A percentile compares a stretch with the other conserved stretches of the same genome.
Conservation (phyloP, 2,113 vertebrate genomes). For the Pseudolaguvia tuberculata region DNA sequence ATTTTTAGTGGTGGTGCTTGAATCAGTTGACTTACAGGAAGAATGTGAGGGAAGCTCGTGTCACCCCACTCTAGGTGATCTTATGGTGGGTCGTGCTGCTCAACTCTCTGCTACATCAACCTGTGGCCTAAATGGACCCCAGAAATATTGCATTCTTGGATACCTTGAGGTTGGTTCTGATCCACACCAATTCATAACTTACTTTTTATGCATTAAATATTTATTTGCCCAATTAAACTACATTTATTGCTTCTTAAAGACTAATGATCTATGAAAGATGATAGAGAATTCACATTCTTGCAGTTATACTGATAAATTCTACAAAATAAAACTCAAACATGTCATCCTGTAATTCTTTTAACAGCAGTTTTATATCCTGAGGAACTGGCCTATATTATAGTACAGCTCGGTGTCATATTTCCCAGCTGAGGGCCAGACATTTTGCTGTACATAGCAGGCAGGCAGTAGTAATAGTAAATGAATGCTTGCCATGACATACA, state of each 20-base stretch:
- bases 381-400: not conserved
- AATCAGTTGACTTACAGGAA: conserved; percentile 57
- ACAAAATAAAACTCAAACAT: not conserved
- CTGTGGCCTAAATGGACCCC: conserved; percentile 70
- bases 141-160: conserved; percentile 84
- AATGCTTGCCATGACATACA: conserved; percentile 12
- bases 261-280: not conserved
- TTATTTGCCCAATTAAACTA: not conserved
- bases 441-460: not conserved
- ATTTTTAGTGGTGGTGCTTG: conserved; percentile 60
- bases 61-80: conserved; percentile 69
- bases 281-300: not conserved
- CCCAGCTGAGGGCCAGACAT: not conserved
- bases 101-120: conserved; percentile 77
- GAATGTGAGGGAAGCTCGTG: conserved; percentile 64
- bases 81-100: conserved; percentile 73
- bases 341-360: not conserved
- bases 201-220: not conserved
- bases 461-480: conserved; percentile 11
- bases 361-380: not conserved
- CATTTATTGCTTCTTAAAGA: not conserved
- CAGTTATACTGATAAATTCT: not conserved
- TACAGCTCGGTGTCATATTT: not conserved
- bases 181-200: not conserved
- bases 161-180: conserved; percentile 77